Base-by-base conservation (phyloP, 2,113 vertebrate genomes). In the Zosterops pallidus region DNA sequence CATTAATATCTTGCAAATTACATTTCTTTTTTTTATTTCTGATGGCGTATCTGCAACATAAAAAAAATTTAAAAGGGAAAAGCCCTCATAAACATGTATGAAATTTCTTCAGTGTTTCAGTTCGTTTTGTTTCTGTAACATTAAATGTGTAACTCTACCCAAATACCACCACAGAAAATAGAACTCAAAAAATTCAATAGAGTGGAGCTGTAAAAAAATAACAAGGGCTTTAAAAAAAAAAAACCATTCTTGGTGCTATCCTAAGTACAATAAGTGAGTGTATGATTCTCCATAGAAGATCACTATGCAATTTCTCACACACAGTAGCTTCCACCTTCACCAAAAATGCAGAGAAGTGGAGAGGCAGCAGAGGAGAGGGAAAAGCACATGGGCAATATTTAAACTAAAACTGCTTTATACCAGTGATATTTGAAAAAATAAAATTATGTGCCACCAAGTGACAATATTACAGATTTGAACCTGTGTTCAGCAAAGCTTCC, bases 91-190 rank as follows among this genome's bases (percentile, higher is more conserved):
- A 80, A 63, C 5, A 72, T 0, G 1, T 35, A 67, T 26, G 5
- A 74, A 57, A 59, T 63, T 68, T 79, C 42, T 44, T 49, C n/a
- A 22, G 24, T 5, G 26, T 25, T 74, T 70, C 81, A 83, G 56
- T 41, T 94, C 11, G 67, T 92, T 96, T 94, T 70, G 80, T 86
- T 92, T 95, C 85, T 52, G 20, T 60, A 95, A 94, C 41, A 86
- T 55, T 74, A 64, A 74, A 37, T 71, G 55, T 37, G 57, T 35
- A 52, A 69, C 35, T 53, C 12, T 64, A 67, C n/a, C 22, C 9
- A 67, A 64, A 52, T 7, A 44, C 3, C 35, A 28, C 20, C 39
- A 68, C 39, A 63, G 39, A 78, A 77, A 94, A 82, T 20, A 80
- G 52, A 76, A 83, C 28, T 25, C 63, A 90, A 56, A 41, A 33